phyloP scores from a whole-genome alignment of 2,113 vertebrate genomes.

The Tragelaphus scriptus region DNA sequence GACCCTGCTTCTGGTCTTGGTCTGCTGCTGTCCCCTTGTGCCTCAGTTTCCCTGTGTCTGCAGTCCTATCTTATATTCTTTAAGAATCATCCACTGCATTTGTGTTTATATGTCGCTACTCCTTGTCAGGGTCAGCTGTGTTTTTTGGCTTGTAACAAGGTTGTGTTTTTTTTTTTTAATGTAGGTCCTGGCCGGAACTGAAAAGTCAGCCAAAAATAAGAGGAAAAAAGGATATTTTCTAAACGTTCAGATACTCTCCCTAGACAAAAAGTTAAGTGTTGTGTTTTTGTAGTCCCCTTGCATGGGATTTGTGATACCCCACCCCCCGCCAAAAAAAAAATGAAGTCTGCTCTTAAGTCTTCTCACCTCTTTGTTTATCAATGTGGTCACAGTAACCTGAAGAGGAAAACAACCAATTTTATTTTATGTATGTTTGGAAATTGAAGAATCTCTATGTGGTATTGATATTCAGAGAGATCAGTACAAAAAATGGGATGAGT shows the following conservation, averaged over 20 bases:
- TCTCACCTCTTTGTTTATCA: background rate
- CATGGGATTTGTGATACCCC: background rate
- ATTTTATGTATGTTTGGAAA: background rate
- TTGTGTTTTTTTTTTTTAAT: background rate
- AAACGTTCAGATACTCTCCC: slow-evolving; percentile 76
- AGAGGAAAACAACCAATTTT: background rate
- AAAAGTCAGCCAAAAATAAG: background rate
- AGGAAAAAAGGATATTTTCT: background rate
- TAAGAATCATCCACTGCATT: fast-evolving
- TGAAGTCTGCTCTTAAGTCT: background rate
- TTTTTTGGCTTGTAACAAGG: background rate
- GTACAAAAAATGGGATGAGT: background rate
- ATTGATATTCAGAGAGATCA: background rate
- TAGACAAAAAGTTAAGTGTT: slow-evolving; percentile 80
- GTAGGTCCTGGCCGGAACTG: slow-evolving; percentile 72
- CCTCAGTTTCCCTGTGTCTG: background rate
- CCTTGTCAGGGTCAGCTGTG: background rate
- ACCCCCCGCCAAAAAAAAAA: fast-evolving
- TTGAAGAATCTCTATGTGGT: background rate
- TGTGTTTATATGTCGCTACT: background rate
- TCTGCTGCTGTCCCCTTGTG: fast-evolving
- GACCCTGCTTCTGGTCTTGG: background rate
- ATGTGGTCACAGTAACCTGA: too few relatives aligned
- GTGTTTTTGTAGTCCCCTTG: background rate
- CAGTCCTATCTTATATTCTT: background rate